phyloP scores from a whole-genome alignment of 2,797 vertebrate genomes.

The Periparus ater region DNA sequence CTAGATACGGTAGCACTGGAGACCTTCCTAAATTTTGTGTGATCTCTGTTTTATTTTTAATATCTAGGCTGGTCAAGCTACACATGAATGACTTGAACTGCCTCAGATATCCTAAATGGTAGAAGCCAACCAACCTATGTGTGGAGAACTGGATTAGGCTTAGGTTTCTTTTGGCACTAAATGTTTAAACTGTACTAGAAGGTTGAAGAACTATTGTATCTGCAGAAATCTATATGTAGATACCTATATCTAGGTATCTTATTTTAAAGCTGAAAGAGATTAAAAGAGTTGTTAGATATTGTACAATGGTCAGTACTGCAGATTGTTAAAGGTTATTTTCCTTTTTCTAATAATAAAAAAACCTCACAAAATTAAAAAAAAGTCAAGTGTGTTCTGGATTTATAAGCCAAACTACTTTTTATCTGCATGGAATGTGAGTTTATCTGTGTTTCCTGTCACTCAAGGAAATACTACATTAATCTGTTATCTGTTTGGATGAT shows the following conservation, averaged over 20 bases:
- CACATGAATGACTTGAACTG: background rate
- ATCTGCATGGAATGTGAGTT: background rate
- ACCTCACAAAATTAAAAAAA: background rate
- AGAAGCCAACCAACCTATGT: background rate
- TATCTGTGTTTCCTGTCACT: slow-evolving; percentile 29
- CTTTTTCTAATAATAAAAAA: background rate
- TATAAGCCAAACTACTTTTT: slow-evolving; percentile 6
- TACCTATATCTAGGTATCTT: background rate
- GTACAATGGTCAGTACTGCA: background rate
- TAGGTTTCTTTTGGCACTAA: background rate
- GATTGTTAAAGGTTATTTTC: background rate
- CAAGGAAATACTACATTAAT: slow-evolving; percentile 18
- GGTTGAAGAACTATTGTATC: background rate
- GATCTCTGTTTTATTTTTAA: background rate
- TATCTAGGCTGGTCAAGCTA: background rate
- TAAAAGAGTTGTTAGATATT: background rate
- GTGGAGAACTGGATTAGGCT: background rate
- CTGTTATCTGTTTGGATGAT: background rate
- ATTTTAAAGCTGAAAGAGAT: background rate
- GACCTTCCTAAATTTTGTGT: background rate
- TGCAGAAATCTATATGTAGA: background rate
- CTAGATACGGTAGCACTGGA: background rate
- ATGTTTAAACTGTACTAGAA: background rate
- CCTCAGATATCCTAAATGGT: background rate
- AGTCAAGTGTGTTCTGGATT: background rate